Evolutionary conservation across 2,113 vertebrate genomes (phyloP).

Genomic region (Sinocyclocheilus grahami): DNA sequence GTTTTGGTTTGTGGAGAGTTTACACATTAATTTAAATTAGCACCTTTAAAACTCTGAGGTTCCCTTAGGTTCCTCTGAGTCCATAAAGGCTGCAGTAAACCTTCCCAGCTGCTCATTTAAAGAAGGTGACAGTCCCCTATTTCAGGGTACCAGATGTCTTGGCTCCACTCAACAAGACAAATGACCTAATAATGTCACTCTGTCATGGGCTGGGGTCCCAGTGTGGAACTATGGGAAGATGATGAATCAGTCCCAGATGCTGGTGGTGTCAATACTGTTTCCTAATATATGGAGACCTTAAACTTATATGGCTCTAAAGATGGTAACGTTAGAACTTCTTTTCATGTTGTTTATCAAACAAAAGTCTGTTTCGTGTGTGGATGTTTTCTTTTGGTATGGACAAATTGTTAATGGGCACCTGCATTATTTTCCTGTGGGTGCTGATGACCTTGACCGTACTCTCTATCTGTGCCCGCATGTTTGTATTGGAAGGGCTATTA

Average conservation of each 20-base stretch:
- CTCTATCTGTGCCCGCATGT: neutral
- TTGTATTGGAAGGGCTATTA: slow-evolving; percentile 39
- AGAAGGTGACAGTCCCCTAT: neutral
- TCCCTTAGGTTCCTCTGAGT: neutral
- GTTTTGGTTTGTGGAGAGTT: neutral
- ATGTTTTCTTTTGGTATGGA: neutral
- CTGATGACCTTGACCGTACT: neutral
- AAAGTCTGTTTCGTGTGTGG: neutral
- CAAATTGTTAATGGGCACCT: neutral
- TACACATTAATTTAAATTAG: neutral
- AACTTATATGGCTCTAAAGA: neutral
- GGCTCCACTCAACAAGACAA: slow-evolving; percentile 35
- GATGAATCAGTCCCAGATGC: slow-evolving; percentile 54
- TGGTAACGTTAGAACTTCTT: neutral
- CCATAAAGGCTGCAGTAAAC: neutral
- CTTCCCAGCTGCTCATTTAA: slow-evolving; percentile 32
- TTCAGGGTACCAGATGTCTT: slow-evolving; percentile 1
- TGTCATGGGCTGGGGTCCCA: slow-evolving; percentile 45
- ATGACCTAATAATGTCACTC: slow-evolving; percentile 57
- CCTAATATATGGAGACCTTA: neutral
- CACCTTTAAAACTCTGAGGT: neutral
- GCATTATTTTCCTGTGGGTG: neutral
- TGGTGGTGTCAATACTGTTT: slow-evolving; percentile 12
- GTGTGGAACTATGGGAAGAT: neutral
- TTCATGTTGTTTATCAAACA: neutral